These are phyloP conservation scores for Macquaria australasica DNA, from an alignment of 2,113 vertebrate genomes.

Conservation along the genomic window DNA sequence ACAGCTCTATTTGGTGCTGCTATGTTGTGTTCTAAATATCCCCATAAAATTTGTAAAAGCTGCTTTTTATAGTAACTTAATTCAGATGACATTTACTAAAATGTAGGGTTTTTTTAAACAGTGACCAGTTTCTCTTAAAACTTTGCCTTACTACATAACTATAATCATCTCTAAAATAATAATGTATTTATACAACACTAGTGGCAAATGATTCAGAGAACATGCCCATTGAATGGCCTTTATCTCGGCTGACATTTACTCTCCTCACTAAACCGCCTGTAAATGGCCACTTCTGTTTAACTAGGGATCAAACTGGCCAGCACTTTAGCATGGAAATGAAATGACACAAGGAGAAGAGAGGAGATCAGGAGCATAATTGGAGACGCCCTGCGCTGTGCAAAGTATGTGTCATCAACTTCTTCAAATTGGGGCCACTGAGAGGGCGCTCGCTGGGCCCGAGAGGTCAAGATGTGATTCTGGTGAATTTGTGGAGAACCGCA, in stretches of 20 bases:
- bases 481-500: conserved; percentile 57
- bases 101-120: not conserved
- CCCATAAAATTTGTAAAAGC: not conserved
- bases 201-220: conserved; percentile 38
- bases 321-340: conserved; percentile 78
- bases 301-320: conserved; percentile 81
- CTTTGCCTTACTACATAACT: not conserved
- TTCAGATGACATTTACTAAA: not conserved
- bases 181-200: conserved; percentile 19
- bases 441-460: conserved; percentile 53
- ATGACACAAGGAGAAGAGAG: conserved; percentile 64
- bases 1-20: not conserved
- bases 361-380: conserved; percentile 74
- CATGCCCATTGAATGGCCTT: conserved; percentile 49
- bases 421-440: conserved; percentile 74
- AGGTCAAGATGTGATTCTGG: conserved; percentile 79
- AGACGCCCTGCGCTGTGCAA: conserved; percentile 63
- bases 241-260: conserved; percentile 75
- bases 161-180: conserved; percentile 30
- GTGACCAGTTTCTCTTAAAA: conserved; percentile 9
- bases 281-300: conserved; percentile 80
- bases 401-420: conserved; percentile 90
- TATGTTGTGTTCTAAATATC: not conserved
- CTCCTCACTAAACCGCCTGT: conserved; percentile 61
- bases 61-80: not conserved